Evolutionary conservation across 2,113 vertebrate genomes (phyloP).

Genomic region (Hemicordylus capensis): DNA sequence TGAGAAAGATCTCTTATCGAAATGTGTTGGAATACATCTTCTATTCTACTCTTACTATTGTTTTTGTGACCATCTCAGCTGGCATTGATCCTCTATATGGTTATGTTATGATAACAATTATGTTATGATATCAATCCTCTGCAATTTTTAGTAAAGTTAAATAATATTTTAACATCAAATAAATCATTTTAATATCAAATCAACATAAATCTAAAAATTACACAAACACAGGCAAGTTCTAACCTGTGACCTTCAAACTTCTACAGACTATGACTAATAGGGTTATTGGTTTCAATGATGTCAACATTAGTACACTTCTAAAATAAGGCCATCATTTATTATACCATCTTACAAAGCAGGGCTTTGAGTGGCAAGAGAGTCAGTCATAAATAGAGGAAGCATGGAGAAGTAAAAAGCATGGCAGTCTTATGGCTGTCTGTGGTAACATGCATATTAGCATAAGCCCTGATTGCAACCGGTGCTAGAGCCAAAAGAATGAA

Average conservation of each 20-base stretch:
- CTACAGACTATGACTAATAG: not conserved
- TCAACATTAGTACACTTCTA: slow-evolving; percentile 11
- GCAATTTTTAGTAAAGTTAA: not conserved
- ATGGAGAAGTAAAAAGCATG: not conserved
- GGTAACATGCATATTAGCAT: not conserved
- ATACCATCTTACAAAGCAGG: not conserved
- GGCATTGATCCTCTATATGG: too few relatives aligned
- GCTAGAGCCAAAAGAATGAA: not conserved
- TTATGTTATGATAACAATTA: too few relatives aligned
- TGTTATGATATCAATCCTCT: too few relatives aligned
- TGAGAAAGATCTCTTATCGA: too few relatives aligned
- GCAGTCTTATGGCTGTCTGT: not conserved
- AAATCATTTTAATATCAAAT: too few relatives aligned
- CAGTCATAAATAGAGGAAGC: not conserved
- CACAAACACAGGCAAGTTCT: not conserved
- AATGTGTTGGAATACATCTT: too few relatives aligned
- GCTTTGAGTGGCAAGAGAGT: not conserved
- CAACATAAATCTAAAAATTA: not conserved
- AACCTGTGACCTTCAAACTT: slow-evolving; percentile 6
- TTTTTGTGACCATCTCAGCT: too few relatives aligned
- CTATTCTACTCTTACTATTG: too few relatives aligned
- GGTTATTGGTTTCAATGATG: slow-evolving; percentile 7
- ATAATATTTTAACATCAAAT: not conserved
- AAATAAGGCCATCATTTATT: not conserved
- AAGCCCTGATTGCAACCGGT: not conserved